Conservation (phyloP, 2,113 vertebrate genomes). For the Apodemus sylvaticus region DNA sequence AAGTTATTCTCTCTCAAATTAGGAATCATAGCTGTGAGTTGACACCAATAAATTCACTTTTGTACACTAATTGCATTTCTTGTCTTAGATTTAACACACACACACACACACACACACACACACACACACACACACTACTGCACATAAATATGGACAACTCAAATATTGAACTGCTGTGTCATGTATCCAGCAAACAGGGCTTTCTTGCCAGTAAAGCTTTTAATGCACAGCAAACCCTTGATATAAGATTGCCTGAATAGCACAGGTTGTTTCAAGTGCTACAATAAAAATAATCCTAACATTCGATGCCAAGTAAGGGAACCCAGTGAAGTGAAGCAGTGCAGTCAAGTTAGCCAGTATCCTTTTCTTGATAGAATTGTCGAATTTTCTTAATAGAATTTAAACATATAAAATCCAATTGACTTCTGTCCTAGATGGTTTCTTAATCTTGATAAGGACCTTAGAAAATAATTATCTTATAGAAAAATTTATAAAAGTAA, state of each 20-base stretch:
- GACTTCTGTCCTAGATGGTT: background rate
- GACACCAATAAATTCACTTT: background rate
- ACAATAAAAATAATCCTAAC: conserved; percentile 28
- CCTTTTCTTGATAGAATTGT: too few relatives aligned
- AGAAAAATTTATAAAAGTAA: background rate
- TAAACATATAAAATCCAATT: background rate
- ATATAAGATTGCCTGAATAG: background rate
- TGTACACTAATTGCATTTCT: background rate
- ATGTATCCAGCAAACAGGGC: background rate
- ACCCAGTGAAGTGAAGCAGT: background rate
- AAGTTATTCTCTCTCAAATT: conserved; percentile 46
- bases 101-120: background rate
- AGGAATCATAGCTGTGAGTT: background rate
- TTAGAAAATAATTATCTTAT: background rate
- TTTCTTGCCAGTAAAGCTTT: background rate
- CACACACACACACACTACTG: background rate
- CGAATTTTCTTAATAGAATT: background rate
- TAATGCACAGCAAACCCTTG: background rate
- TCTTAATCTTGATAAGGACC: background rate
- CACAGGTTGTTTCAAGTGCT: background rate
- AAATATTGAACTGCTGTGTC: background rate
- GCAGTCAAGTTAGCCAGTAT: background rate
- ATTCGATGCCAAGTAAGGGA: background rate
- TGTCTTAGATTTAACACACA: background rate
- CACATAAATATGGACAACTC: background rate